Evolutionary conservation across 2,888 invertebrate species (phyloP), one percentile per base, ranked within the genome.

Genomic region (Bembecia ichneumoniformis): DNA sequence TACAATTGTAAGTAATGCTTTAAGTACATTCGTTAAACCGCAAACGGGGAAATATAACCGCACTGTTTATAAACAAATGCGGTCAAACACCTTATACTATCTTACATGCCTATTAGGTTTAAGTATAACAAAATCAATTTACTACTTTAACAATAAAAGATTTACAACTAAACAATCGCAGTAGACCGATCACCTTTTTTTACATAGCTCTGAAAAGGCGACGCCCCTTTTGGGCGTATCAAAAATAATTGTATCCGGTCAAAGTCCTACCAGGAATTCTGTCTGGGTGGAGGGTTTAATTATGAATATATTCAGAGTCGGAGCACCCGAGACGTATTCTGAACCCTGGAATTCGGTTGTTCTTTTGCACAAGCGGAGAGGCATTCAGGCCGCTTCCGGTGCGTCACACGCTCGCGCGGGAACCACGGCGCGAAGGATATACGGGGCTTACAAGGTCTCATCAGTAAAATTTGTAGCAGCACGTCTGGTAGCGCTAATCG

Each of bases 381-480:
- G 60, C 50, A 60, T 57, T 54, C 53, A 20, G 43, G 35, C 28
- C 28, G 43, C 50, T 57, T 61, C 60, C 60, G 59, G 60, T 57
- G 60, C 54, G 57, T 58, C 58, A 59, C 53, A 11, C 43, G 57
- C 58, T 20, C 60, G 56, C 58, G 54, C 47, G 51, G 28, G 16
- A 48, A 34, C 44, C 15, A n/a, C 40, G 14, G 0, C 7, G 44
- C 17, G 16, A 16, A 28, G 0, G 9, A 7, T 9, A 1, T 9
- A 28, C 1, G 20, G 20, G 20, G 20, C 4, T 5, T 28, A 28
- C 1, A 28, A 28, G 20, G 20, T 20, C 5, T 20, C 3, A 20
- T 20, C n/a, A n/a, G n/a, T n/a, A n/a, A n/a, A n/a, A n/a, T n/a
- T n/a, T n/a, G n/a, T n/a, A n/a, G n/a, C n/a, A n/a, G n/a, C n/a